Evolutionary conservation across 2,888 invertebrate species (phyloP), one percentile per base, ranked within the genome.

Genomic region (Stenoptilia bipunctidactyla): DNA sequence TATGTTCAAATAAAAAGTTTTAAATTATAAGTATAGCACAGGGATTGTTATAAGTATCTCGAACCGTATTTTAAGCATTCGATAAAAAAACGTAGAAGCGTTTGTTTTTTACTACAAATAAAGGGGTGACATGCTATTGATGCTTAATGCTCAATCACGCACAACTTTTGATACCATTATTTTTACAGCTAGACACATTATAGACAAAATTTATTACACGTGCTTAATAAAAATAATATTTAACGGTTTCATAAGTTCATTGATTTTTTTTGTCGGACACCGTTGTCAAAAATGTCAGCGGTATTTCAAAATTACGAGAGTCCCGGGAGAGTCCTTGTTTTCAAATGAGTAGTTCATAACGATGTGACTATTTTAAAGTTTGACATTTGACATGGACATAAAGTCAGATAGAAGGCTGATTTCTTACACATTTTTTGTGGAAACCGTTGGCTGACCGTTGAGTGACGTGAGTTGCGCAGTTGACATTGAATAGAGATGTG

Each of bases 371-470:
- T 56, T 55, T 42, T 45, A 52, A 57, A 50, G 10, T 30, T 47
- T 57, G 66, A 64, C 64, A 62, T 62, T 67, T 67, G 66, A 59
- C 60, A 66, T 56, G 62, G 60, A 58, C 51, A 52, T 65, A 56
- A 68, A 65, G 57, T 63, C 51, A 49, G 48, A 61, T 58, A 63
- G 64, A 66, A 60, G 60, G 47, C 48, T 44, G 49, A 55, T 56
- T 64, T 63, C 15, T 38, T 55, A 20, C 20, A 20, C 20, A 20
- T 20, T 20, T 62, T 61, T 55, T 57, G n/a, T n/a, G 64, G 62
- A 63, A 67, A 69, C 70, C 63, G 64, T 73, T 61, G 62, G 64
- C 52, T 77, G 79, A 76, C 74, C 75, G 68, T 72, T 76, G 77
- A 77, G 66, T 79, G 80, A 76, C 77, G 67, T 52, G 54, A 4